Base-by-base conservation (phyloP, 1,140 invertebrate genomes). In the Kradibia gibbosae region DNA sequence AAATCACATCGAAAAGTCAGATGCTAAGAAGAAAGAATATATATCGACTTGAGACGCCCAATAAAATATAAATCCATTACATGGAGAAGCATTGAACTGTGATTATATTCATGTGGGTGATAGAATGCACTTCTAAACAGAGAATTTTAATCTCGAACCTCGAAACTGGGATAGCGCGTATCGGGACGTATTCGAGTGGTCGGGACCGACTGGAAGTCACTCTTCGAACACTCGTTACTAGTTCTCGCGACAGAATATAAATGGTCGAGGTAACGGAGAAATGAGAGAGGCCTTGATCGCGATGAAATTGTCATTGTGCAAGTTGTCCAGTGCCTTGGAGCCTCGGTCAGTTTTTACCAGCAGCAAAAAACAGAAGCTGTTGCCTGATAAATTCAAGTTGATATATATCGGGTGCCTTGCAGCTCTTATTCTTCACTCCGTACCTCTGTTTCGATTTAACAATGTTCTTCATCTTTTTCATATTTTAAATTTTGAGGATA, bases 371-470 rank as follows among this genome's bases (percentile, higher is more conserved):
- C 81, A 80, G 55, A 73, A 80, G 78, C 84, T 82, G 83, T 85
- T 83, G 85, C 82, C 83, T 87, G 88, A 88, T 88, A 83, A 87
- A 89, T 88, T 84, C 84, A 76, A 83, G 82, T 86, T 87, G 86
- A 88, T 86, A 88, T 85, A 88, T 88, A 88, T 83, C 85, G 73
- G 84, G 85, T 87, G 86, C 85, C 87, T 87, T 87, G 88, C 85
- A 86, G 84, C 83, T 87, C 87, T 86, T 83, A 87, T 87, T 87
- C 86, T 85, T 86, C 85, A 85, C n/a, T n/a, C 84, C 82, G 81
- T 74, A 62, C 85, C 83, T 85, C 84, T 85, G 86, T 86, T 86
- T 85, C 83, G 81, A 74, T 81, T 76, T n/a, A n/a, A n/a, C n/a
- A n/a, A n/a, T n/a, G n/a, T n/a, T n/a, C n/a, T n/a, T n/a, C n/a